These are phyloP conservation scores for Scylla paramamosain DNA, from an alignment of 1,140 invertebrate species.

Conservation along the genomic window DNA sequence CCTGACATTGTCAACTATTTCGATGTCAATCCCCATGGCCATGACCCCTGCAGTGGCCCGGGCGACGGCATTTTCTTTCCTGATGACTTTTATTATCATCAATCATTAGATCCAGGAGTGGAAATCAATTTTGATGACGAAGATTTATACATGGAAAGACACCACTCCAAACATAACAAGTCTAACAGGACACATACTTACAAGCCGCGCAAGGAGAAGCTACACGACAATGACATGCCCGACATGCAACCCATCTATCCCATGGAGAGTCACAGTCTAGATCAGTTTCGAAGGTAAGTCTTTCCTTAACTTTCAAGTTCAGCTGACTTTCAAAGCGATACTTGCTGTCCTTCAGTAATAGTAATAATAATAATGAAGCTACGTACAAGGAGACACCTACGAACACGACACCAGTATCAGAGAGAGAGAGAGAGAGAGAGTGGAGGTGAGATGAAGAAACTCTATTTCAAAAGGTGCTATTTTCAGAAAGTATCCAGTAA, in stretches of 20 bases:
- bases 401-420: no score
- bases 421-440: constrained; percentile 26
- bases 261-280: no score
- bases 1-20: background rate
- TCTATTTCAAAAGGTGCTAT: background rate
- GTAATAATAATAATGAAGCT: no score
- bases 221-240: background rate
- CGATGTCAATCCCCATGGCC: background rate
- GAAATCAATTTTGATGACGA: background rate
- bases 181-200: no score
- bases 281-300: no score
- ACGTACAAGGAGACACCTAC: no score
- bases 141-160: background rate
- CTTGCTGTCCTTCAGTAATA: no score
- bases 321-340: no score
- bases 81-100: background rate
- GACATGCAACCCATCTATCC: background rate
- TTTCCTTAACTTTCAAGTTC: no score
- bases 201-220: background rate
- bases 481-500: background rate
- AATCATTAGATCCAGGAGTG: no score
- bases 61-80: background rate
- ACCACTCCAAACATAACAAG: no score
- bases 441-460: background rate
- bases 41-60: background rate